A percentile compares a stretch with the other conserved stretches of the same genome.
These are phyloP conservation scores for Sparidentex hasta DNA, from an alignment of 2,797 vertebrate genomes.

Conservation along the genomic window DNA sequence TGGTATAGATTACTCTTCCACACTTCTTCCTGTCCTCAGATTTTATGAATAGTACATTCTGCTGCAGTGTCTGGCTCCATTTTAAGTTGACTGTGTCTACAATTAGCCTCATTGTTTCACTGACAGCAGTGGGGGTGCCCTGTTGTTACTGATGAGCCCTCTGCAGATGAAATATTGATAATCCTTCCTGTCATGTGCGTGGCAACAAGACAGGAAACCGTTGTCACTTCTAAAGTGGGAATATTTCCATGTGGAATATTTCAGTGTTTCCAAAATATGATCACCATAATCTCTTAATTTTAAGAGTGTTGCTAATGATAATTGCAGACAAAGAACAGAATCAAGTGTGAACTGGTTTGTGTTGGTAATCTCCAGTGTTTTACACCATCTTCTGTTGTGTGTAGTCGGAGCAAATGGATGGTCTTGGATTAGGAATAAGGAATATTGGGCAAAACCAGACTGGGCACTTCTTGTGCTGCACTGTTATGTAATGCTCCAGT, in stretches of 20 bases:
- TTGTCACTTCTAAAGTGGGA: no score
- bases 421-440: constrained; percentile 16
- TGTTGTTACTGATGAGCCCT: constrained; percentile 14
- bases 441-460: neutral
- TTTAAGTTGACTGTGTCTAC: constrained; percentile 1
- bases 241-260: neutral
- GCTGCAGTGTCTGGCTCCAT: neutral
- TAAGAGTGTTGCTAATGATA: neutral
- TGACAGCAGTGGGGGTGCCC: constrained; percentile 33
- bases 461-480: neutral
- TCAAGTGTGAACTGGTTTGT: neutral
- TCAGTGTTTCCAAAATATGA: constrained; percentile 13
- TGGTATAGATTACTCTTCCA: neutral
- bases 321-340: neutral
- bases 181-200: neutral
- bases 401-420: neutral
- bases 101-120: constrained; percentile 7
- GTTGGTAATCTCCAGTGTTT: neutral
- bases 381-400: neutral
- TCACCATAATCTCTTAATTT: neutral
- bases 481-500: constrained; percentile 25
- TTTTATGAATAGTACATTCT: neutral
- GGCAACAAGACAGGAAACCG: neutral
- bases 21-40: neutral
- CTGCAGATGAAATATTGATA: constrained; percentile 46